Evolutionary conservation across 92 coral and sea anemone genomes (phyloP).

Genomic region (Pocillopora meandrina): DNA sequence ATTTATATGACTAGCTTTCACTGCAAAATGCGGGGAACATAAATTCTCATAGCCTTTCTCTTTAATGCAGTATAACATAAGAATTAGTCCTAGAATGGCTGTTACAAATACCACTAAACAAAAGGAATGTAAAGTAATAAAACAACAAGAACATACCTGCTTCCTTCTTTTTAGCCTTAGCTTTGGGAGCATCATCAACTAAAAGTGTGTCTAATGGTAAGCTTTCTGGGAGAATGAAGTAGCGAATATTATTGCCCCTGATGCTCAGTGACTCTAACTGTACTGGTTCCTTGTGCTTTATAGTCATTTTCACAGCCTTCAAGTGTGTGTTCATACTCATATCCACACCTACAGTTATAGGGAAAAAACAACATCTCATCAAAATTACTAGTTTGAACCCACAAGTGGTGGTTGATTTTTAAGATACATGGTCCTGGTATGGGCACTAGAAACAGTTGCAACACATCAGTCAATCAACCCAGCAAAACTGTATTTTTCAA

Average conservation of each 20-base stretch:
- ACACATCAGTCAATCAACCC: no score
- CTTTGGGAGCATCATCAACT: conserved; percentile 95
- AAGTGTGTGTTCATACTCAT: conserved; percentile 99
- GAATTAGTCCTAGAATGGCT: neutral
- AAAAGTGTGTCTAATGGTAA: conserved; percentile 92
- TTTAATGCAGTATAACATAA: no score
- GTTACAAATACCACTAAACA: neutral
- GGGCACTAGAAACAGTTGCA: no score
- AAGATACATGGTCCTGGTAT: no score
- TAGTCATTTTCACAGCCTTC: conserved; percentile 97
- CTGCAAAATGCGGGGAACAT: no score
- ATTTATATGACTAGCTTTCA: no score
- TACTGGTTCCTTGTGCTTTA: conserved; percentile 97
- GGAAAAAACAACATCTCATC: neutral
- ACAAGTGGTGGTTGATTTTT: neutral
- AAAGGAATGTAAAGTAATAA: neutral
- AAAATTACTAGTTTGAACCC: neutral
- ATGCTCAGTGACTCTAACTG: conserved; percentile 92
- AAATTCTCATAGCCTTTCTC: no score
- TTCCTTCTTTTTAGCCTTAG: conserved; percentile 96
- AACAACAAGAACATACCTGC: conserved; percentile 69
- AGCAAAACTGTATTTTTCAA: no score
- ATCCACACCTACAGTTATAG: conserved; percentile 77
- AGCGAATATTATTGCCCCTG: conserved; percentile 95
- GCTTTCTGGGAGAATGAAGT: conserved; percentile 98